Percentiles rank a stretch among this genome's conserved stretches.
phyloP scores from a whole-genome alignment of 2,888 invertebrate genomes.

The Iphiclides podalirius region DNA sequence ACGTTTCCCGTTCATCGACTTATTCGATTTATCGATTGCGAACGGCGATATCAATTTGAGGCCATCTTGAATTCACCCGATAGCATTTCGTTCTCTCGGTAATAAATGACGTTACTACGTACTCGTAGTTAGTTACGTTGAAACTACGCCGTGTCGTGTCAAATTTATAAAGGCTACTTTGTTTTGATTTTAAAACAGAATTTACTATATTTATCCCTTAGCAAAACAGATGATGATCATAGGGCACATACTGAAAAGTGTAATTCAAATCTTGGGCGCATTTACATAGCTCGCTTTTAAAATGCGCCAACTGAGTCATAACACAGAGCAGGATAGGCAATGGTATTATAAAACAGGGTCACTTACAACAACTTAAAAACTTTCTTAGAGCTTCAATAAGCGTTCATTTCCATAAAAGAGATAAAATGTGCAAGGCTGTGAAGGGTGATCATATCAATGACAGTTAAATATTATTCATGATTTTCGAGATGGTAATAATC shows the following conservation, averaged over 20 bases:
- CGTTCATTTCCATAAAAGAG: not conserved
- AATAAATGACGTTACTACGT: not conserved
- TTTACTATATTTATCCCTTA: too few species aligned
- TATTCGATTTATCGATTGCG: constrained; percentile 12
- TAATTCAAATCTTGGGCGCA: too few species aligned
- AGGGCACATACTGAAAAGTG: too few species aligned
- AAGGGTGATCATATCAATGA: not conserved
- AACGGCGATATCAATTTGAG: constrained; percentile 4
- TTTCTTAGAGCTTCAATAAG: not conserved
- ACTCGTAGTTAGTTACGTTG: not conserved
- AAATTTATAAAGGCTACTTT: too few species aligned
- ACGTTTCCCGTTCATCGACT: not conserved
- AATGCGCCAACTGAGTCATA: not conserved
- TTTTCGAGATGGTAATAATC: not conserved
- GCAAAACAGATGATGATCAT: too few species aligned
- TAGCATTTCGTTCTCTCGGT: not conserved
- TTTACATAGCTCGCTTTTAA: not conserved
- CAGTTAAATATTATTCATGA: not conserved
- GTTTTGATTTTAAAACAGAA: not conserved
- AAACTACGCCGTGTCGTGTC: not conserved
- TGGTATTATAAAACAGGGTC: not conserved
- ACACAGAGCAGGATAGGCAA: not conserved
- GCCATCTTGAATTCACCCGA: not conserved
- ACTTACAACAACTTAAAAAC: too few species aligned
- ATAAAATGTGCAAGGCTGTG: not conserved